Base-by-base conservation (phyloP, 2,888 invertebrate species). In the Papilio elwesi region DNA sequence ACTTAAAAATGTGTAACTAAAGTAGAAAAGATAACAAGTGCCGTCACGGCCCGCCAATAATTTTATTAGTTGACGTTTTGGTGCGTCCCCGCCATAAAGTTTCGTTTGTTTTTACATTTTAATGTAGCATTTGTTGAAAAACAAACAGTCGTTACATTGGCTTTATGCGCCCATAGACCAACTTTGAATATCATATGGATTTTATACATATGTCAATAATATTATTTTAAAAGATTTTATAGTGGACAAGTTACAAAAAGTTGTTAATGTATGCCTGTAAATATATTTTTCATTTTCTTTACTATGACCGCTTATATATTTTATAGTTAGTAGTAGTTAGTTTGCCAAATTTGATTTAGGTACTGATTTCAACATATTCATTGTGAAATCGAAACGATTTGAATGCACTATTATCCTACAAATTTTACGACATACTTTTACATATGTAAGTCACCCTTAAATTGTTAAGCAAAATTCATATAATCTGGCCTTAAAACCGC, bases 11-110 rank as follows among this genome's bases (percentile, higher is more conserved):
- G n/a, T 51, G n/a, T 51, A 51, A 51, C 51, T 51, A 51, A 5
- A 51, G 5, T 51, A n/a, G 13, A 59, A 59, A 59, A 59, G 43
- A 64, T 63, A 67, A 47, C 48, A 47, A 49, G 70, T 53, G 71
- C 71, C 78, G 81, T 79, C 81, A 82, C 81, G 81, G 76, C 73
- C 36, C 8, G 75, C 78, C 81, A 77, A 82, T 83, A 82, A 88
- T 88, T 87, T 87, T 87, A 89, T 86, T 84, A 78, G 81, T 77
- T 68, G 74, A 68, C 78, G 77, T 80, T 85, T 85, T 80, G 72
- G 80, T 83, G 78, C 83, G 88, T 85, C 78, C 79, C 73, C 77
- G 78, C 75, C 81, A 82, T 87, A 82, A 82, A 83, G 73, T 75
- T 68, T 74, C 79, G 74, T 82, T 80, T 78, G 78, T 69, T 73